These are phyloP conservation scores for Catocala nupta DNA, from an alignment of 2,888 invertebrate genomes.

Conservation along the genomic window DNA sequence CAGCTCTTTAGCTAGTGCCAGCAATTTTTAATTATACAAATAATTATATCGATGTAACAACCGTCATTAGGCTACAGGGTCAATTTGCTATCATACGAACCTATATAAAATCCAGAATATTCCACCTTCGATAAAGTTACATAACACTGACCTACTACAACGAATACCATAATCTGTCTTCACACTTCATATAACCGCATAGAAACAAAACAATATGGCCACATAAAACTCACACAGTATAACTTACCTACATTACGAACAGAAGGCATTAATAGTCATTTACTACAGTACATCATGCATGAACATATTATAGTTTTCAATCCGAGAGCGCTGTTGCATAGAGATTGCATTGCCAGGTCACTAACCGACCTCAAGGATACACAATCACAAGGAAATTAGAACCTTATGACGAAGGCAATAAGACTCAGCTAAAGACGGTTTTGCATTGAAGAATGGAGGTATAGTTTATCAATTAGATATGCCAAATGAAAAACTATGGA, in stretches of 20 bases:
- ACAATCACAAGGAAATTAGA: conserved; percentile 12
- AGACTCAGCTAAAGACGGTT: background rate
- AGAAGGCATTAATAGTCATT: conserved; percentile 35
- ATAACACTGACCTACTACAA: conserved; percentile 16
- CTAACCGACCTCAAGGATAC: conserved; percentile 72
- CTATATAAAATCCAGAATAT: background rate
- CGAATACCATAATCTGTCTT: conserved; percentile 3
- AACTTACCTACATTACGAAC: conserved; percentile 3
- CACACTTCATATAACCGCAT: conserved; percentile 11
- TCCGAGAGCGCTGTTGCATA: conserved; percentile 49
- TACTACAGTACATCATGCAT: conserved; percentile 38
- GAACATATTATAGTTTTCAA: conserved; percentile 39
- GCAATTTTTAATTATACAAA: no score
- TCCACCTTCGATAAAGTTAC: background rate
- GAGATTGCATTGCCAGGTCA: conserved; percentile 63
- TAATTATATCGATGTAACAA: no score
- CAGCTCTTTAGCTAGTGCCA: no score
- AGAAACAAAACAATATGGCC: conserved; percentile 14
- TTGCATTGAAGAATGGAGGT: conserved; percentile 11
- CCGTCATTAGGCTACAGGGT: no score
- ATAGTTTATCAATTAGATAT: conserved; percentile 44
- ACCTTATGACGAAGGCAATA: background rate
- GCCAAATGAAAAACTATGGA: conserved; percentile 44
- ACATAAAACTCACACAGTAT: conserved; percentile 10
- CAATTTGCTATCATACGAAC: no score